These are phyloP conservation scores for Coleophora flavipennella DNA, from an alignment of 2,888 invertebrate genomes.

Conservation along the genomic window DNA sequence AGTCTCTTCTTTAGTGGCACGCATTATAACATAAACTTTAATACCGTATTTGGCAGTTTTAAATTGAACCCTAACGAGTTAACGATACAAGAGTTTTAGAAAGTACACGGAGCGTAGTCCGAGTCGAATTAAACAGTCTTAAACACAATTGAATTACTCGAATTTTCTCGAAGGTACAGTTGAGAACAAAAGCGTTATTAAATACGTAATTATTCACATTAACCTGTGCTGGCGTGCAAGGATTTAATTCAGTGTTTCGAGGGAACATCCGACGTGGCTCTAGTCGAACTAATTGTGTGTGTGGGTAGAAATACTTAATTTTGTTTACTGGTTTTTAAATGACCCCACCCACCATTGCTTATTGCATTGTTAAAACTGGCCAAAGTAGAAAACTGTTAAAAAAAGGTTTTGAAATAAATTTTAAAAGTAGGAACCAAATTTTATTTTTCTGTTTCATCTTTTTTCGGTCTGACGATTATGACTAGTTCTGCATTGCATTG, in stretches of 20 bases:
- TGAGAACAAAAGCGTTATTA: slow-evolving; percentile 73
- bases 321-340: slow-evolving; percentile 70
- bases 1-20: too few relatives aligned
- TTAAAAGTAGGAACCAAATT: too few relatives aligned
- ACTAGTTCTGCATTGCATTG: too few relatives aligned
- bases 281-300: slow-evolving; percentile 68
- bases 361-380: slow-evolving; percentile 27
- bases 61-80: slow-evolving; percentile 13
- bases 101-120: slow-evolving; percentile 50
- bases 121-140: slow-evolving; percentile 62
- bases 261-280: slow-evolving; percentile 64
- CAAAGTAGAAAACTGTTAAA: too few relatives aligned
- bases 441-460: too few relatives aligned
- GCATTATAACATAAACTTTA: too few relatives aligned
- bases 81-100: slow-evolving; percentile 38
- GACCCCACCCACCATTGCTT: slow-evolving; percentile 60
- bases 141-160: slow-evolving; percentile 73
- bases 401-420: too few relatives aligned
- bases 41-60: too few relatives aligned
- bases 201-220: slow-evolving; percentile 72
- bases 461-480: too few relatives aligned
- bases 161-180: slow-evolving; percentile 56
- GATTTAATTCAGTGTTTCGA: slow-evolving; percentile 47
- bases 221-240: slow-evolving; percentile 58
- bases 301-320: slow-evolving; percentile 62